Base-by-base conservation (phyloP, 1,140 invertebrate genomes). In the Euwallacea similis region DNA sequence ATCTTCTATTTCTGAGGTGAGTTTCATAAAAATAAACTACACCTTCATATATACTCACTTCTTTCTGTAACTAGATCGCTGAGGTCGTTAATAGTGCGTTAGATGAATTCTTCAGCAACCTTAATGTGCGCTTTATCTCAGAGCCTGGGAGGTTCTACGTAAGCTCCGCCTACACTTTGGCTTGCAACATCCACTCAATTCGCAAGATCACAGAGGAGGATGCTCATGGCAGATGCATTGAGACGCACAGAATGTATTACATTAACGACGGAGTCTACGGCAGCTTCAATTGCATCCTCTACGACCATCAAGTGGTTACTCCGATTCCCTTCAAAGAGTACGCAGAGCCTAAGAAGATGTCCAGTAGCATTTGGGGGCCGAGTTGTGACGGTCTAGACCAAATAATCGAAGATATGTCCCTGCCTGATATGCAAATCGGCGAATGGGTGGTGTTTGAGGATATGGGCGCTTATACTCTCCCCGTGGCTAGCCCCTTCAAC, bases 201-300 rank as follows among this genome's bases (percentile, higher is more conserved):
- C 86, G 93, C 60, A 86, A 88, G 41, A 85, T 94, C 15, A 81
- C 84, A 16, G 80, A 82, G 47, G 82, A 81, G 72, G 73, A 82
- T 55, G 80, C 80, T 9, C 81, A 56, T 6, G 54, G 54, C 2
- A 56, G 16, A 15, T 9, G 11, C 8, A 6, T 70, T 9, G 80
- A 79, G 55, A 81, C 81, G 6, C 73, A 79, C 21, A 76, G 81
- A 56, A 98, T 98, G 96, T 97, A 97, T 83, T 98, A 95, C 84
- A 91, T 99, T 75, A 99, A 99, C 82, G 98, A 99, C 84, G 95
- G 98, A 0, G 94, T 99, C n/a, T 99, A 99, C 83, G 97, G 97
- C 13, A 97, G 95, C 33, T 99, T 99, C 86, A 99, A 99, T 85
- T 97, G 94, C 84, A 86, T 98, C 72, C 85, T 99, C 6, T 98